These are phyloP conservation scores for Monochamus saltuarius DNA, from an alignment of 1,140 invertebrate genomes.

Conservation along the genomic window DNA sequence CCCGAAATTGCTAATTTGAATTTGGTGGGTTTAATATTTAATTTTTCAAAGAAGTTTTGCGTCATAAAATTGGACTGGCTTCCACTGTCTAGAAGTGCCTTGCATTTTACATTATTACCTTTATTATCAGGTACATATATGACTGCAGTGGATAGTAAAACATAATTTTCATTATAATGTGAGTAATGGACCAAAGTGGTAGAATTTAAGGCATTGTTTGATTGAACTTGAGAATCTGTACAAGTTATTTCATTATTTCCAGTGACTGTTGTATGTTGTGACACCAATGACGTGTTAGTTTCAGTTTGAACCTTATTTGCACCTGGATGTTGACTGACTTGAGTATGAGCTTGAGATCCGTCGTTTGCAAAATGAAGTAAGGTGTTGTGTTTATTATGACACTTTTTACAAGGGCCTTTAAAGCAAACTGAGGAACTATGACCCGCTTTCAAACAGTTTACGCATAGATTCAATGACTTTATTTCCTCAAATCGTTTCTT, in stretches of 20 bases:
- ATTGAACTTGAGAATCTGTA: background rate
- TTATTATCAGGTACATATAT: conserved; percentile 4
- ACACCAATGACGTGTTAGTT: no score
- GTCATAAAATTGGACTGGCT: conserved; percentile 17
- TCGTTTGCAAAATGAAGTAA: no score
- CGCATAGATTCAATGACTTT: conserved; percentile 1
- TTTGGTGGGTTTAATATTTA: background rate
- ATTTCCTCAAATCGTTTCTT: background rate
- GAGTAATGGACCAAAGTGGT: background rate
- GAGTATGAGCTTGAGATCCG: no score
- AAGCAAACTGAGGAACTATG: no score
- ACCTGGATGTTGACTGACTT: no score
- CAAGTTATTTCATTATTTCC: background rate
- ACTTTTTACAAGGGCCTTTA: no score
- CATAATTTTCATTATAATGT: conserved; percentile 1
- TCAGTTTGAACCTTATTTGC: no score
- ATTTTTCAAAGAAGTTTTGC: background rate
- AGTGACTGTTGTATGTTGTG: background rate
- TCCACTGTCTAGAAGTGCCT: conserved; percentile 6
- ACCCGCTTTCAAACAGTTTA: no score
- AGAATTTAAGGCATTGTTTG: conserved; percentile 2
- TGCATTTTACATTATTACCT: conserved; percentile 1
- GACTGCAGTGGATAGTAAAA: conserved; percentile 5
- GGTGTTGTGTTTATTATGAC: no score
- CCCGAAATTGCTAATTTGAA: conserved; percentile 12